Base-by-base conservation (phyloP, 2,113 vertebrate genomes). In the Hystrix brachyura region DNA sequence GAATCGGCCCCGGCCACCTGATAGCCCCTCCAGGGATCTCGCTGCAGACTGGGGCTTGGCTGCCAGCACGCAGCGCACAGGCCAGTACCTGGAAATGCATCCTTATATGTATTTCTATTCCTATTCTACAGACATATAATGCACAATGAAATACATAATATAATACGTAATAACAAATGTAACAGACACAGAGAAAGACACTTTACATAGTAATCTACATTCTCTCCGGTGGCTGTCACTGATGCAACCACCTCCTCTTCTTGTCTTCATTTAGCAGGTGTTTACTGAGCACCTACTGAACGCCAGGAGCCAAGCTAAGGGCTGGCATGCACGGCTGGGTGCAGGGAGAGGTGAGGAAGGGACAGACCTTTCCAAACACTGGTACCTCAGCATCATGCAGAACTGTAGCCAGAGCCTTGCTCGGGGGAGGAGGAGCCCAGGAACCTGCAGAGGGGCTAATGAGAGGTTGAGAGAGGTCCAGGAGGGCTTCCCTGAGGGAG, bases 281-380 rank as follows among this genome's bases (percentile, higher is more conserved):
- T 19, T 14, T 19, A 21, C 18, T 74, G 59, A 15, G 38, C 1
- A 14, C 29, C 60, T 65, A 1, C 7, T 38, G 55, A 55, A 78
- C 5, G 25, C 67, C 65, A 9, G 91, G 25, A 27, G 4, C 59
- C 23, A 7, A 2, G 48, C 85, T 76, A 8, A 84, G n/a, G 7
- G 13, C 62, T 55, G 59, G 55, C 57, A 23, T 3, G 17, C 13
- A 3, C 1, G 25, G 32, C n/a, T 59, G 32, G 19, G 32, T 10
- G 3, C 51, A 3, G 19, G 65, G 2, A 15, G 21, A 12, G 3
- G 10, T 0, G 1, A 13, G 65, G 48, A 65, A 5, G 34, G 62
- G 34, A 60, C 14, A 53, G 51, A 38, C 25, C 48, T 55, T 76
- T 46, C 60, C 86, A 64, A 29, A 43, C 34, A 46, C 23, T 2